Evolutionary conservation across 2,797 vertebrate genomes (phyloP), one percentile per base, ranked within the genome.

Genomic region (Orestias chungarensis): DNA sequence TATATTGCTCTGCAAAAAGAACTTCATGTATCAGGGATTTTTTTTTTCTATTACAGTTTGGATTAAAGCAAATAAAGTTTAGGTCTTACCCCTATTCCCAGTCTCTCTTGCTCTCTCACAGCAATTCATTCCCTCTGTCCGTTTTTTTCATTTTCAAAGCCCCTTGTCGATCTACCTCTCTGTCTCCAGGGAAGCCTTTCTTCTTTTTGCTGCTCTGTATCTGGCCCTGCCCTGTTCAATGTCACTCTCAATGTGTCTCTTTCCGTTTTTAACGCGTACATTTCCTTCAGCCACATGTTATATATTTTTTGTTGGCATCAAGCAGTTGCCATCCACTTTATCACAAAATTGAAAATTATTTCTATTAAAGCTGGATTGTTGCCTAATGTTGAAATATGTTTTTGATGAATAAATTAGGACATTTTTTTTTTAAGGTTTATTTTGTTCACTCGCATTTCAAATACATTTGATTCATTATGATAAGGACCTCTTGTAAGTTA

Each of bases 151-250:
- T 85, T 81, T 74, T 68, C 61, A 23, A 64, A 75, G 76, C 50
- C 66, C 66, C 71, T 70, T 76, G 82, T 83, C 76, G 31, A 70
- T 82, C 74, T 73, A 25, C 61, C 83, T 73, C 59, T 81, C 66
- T 35, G 72, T 90, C 87, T 87, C 82, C 40, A 50, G 84, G 84
- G 88, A 86, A 78, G 75, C 66, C 79, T 86, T 87, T 88, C 90
- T 89, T 87, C 86, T 83, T 91, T 88, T 82, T 84, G 87, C 90
- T 79, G 73, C 83, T 81, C 83, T 79, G 74, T 81, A 67, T 87
- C 79, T 84, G 85, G 78, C 70, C 82, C 83, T 88, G 83, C 79
- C 86, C 80, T 88, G 91, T 91, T 68, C 87, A 91, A 85, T 81
- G 85, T 88, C 91, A 84, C 78, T 83, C 81, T 81, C 17, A 6